Conservation (phyloP, 2,888 invertebrate genomes). For the Sceliomorpha sp. region DNA sequence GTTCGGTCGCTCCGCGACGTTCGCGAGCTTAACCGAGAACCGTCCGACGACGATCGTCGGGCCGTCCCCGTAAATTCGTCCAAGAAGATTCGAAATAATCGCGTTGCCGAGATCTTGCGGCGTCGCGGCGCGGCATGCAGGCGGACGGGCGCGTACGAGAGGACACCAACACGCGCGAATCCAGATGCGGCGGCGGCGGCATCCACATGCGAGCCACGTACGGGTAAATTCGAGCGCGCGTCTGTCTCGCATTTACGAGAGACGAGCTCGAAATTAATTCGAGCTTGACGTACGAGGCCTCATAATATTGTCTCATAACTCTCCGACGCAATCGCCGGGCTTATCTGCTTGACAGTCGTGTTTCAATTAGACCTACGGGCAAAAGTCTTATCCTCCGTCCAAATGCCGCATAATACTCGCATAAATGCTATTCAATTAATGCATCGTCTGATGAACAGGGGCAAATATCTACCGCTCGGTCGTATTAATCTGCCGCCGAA, state of each 20-base stretch:
- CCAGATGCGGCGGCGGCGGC: no score
- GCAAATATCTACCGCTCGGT: conserved; percentile 21
- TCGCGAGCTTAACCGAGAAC: no score
- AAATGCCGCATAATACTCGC: conserved; percentile 68
- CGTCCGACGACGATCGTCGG: no score
- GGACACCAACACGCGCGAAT: no score
- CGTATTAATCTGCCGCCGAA: conserved; percentile 5
- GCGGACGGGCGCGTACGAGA: no score
- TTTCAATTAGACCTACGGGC: conserved; percentile 76
- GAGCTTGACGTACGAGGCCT: conserved; percentile 73
- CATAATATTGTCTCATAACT: conserved; percentile 79
- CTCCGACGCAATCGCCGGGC: conserved; percentile 76
- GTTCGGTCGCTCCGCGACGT: no score
- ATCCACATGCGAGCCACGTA: no score
- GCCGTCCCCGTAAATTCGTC: no score
- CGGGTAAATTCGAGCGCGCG: conserved; percentile 41
- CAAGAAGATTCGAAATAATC: no score
- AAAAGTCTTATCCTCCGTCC: conserved; percentile 75
- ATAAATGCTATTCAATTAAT: conserved; percentile 78
- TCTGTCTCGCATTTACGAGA: conserved; percentile 56
- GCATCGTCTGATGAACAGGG: conserved; percentile 57
- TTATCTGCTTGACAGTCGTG: conserved; percentile 75
- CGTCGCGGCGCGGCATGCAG: no score
- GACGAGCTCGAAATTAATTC: conserved; percentile 76
- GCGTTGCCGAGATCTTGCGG: no score